Conservation (phyloP, 2,888 invertebrate species). For the Trissolcus brochymenae region DNA sequence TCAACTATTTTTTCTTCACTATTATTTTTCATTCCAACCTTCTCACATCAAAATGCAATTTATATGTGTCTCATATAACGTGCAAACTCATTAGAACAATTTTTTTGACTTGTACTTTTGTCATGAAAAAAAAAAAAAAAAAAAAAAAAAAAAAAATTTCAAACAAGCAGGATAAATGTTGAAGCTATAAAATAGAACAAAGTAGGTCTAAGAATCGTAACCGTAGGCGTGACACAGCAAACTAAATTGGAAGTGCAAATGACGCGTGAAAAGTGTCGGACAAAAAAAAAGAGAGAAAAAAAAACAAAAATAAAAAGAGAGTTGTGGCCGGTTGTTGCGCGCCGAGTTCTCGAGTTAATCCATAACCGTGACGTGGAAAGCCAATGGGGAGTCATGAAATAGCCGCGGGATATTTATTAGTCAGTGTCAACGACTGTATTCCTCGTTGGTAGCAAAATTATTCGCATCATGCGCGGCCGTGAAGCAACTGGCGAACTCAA, state of each 20-base stretch:
- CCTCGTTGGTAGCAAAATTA: conserved; percentile 63
- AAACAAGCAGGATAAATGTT: neutral
- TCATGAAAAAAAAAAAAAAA: neutral
- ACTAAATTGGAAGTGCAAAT: conserved; percentile 30
- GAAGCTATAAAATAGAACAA: conserved; percentile 13
- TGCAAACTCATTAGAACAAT: too few species aligned
- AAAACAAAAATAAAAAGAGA: too few species aligned
- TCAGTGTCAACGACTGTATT: conserved; percentile 47
- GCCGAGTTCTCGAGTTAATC: conserved; percentile 36
- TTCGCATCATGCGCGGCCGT: conserved; percentile 68
- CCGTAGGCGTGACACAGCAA: neutral
- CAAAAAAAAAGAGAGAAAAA: conserved; percentile 13
- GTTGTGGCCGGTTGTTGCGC: conserved; percentile 10
- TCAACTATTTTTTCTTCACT: neutral
- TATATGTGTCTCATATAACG: too few species aligned
- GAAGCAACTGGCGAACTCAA: conserved; percentile 73
- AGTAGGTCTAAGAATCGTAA: conserved; percentile 12
- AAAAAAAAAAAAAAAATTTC: too few species aligned
- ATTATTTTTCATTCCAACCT: neutral
- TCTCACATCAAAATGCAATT: neutral
- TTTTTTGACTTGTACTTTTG: neutral
- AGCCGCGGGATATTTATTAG: conserved; percentile 56
- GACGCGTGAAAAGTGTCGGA: conserved; percentile 19
- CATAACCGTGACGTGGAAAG: conserved; percentile 49
- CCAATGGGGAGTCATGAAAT: conserved; percentile 41